Percentiles rank a stretch among this genome's conserved stretches.
Evolutionary conservation across 2,888 invertebrate species (phyloP).

Genomic region (Himalopsyche kuldschensis): DNA sequence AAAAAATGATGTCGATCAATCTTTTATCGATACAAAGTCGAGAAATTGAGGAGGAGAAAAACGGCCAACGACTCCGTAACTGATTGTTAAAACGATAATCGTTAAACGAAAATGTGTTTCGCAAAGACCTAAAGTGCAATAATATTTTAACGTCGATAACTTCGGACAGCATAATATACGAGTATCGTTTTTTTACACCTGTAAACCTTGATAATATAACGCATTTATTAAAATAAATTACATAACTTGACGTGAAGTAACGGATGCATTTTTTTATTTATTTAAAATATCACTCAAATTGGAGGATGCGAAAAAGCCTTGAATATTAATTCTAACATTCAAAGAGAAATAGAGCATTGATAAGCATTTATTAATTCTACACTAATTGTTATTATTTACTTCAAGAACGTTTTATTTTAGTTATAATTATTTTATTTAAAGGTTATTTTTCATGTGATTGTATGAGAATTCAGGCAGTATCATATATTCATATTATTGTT

Average conservation of each 20-base stretch:
- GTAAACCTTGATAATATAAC: not conserved
- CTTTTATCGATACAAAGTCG: not conserved
- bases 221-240: not conserved
- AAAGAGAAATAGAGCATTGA: too few species aligned
- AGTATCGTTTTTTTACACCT: not conserved
- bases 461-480: too few species aligned
- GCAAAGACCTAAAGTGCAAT: not conserved
- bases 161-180: not conserved
- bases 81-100: conserved; percentile 2
- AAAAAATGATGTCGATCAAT: not conserved
- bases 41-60: not conserved
- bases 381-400: too few species aligned
- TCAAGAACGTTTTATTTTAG: too few species aligned
- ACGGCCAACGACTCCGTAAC: conserved; percentile 3
- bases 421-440: too few species aligned
- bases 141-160: not conserved
- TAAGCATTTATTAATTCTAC: too few species aligned
- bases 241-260: not conserved
- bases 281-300: not conserved
- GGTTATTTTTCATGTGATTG: too few species aligned
- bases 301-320: not conserved
- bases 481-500: too few species aligned
- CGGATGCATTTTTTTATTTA: not conserved
- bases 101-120: conserved; percentile 12
- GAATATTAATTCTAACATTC: not conserved